Base-by-base conservation (phyloP, 2,113 vertebrate species). In the Calyptommatus sinebrachiatus region DNA sequence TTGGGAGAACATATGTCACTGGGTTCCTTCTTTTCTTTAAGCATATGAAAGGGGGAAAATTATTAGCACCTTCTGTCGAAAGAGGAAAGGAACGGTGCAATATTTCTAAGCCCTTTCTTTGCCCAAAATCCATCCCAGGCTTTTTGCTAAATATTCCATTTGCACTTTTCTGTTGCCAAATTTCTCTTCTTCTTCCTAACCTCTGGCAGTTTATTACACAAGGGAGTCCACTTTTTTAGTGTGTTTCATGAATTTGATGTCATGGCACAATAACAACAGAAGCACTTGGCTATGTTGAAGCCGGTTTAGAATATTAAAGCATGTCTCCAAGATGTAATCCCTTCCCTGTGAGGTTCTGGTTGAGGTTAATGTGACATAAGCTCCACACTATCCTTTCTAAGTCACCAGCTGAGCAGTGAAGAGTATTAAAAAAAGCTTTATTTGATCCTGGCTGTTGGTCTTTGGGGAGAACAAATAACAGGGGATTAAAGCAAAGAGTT, bases 381-480 rank as follows among this genome's bases (percentile, higher is more conserved):
- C 61, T 89, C 60, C 45, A n/a, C 48, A 82, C 80, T 87, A 78
- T 80, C 76, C 73, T 69, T 87, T 87, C 45, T 72, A 89, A 89
- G 74, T 87, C 81, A 87, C 0, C 2, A 90, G 82, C 63, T 50
- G 3, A 83, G 80, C 48, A 77, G 82, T 65, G 70, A 75, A 88
- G 76, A 81, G 11, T 73, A 71, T 83, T 86, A 68, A 73, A 71
- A 78, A 90, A 87, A 81, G 29, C 79, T 83, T 89, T 28, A 76
- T 85, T 83, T 90, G 85, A 87, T 90, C 79, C n/a, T 50, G 4
- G 53, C 26, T 82, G 35, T 83, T 83, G 79, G 73, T 87, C 71
- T 90, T 81, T 80, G 12, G 78, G 46, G 80, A 90, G 80, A 89
- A 88, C 62, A 90, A 91, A 82, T 85, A 89, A 85, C 24, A 79